A percentile compares a stretch with the other conserved stretches of the same genome.
Conservation (phyloP, 2,113 vertebrate species). For the Oryzias curvinotus region DNA sequence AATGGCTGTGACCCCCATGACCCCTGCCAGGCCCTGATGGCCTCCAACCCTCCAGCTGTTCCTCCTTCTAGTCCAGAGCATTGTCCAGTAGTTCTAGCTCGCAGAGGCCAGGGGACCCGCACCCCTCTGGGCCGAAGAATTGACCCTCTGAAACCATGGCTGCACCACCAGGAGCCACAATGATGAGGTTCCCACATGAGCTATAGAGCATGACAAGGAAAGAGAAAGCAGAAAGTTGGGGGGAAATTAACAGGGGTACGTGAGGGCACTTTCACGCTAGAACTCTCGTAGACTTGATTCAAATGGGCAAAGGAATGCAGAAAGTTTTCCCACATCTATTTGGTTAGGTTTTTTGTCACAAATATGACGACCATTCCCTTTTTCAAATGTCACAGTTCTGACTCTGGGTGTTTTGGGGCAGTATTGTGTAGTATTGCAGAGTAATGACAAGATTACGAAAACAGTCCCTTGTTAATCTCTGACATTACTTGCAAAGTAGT, state of each 20-base stretch:
- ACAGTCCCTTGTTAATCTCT: no score
- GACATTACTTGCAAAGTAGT: no score
- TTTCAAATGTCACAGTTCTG: no score
- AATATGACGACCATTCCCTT: no score
- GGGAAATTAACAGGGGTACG: slow-evolving; percentile 37
- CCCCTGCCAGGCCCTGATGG: slow-evolving; percentile 60
- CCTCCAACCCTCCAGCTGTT: slow-evolving; percentile 62
- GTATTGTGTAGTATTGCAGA: no score
- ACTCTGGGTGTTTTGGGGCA: no score
- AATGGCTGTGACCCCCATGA: slow-evolving; percentile 74
- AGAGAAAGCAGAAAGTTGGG: slow-evolving; percentile 31
- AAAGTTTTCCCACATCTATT: no score
- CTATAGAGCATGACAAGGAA: slow-evolving; percentile 53
- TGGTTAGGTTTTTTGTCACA: no score
- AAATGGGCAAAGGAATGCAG: no score
- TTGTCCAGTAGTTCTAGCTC: slow-evolving; percentile 46
- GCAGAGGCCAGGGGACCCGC: slow-evolving; percentile 51
- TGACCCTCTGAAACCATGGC: slow-evolving; percentile 55
- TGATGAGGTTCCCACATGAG: slow-evolving; percentile 55
- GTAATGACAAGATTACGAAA: no score
- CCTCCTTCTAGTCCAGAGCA: slow-evolving; percentile 53
- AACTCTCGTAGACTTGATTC: no score
- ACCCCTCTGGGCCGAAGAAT: slow-evolving; percentile 51
- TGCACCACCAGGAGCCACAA: slow-evolving; percentile 56
- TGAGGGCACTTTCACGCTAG: neutral